phyloP scores from a whole-genome alignment of 2,113 vertebrate genomes.

The Sylvia atricapilla region DNA sequence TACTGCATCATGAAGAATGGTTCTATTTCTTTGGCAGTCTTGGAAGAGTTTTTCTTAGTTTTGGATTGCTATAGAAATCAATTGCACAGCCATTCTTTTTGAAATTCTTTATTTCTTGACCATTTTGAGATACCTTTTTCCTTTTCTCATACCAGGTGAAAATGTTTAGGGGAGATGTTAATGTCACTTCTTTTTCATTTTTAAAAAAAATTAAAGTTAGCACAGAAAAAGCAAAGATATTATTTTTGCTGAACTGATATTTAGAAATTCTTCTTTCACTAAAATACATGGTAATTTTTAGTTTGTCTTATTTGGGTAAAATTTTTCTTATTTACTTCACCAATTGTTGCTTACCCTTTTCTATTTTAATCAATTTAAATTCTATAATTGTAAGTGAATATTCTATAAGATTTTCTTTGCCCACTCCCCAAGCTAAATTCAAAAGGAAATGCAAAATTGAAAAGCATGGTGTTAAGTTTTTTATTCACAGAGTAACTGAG shows the following conservation, averaged over 20 bases:
- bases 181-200: neutral
- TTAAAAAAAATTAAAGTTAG: neutral
- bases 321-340: neutral
- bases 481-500: neutral
- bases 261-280: neutral
- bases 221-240: neutral
- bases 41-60: neutral
- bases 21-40: neutral
- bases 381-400: neutral
- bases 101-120: neutral
- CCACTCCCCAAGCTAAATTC: neutral
- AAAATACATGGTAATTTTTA: neutral
- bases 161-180: too few species aligned
- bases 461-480: neutral
- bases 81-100: neutral
- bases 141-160: neutral
- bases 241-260: neutral
- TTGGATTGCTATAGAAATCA: neutral
- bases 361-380: neutral
- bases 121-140: neutral
- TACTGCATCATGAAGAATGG: neutral
- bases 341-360: neutral
- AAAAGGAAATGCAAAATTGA: neutral
- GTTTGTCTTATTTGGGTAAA: neutral
- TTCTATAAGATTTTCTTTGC: neutral